Base-by-base conservation (phyloP, 2,113 vertebrate genomes). In the Calonectris borealis region DNA sequence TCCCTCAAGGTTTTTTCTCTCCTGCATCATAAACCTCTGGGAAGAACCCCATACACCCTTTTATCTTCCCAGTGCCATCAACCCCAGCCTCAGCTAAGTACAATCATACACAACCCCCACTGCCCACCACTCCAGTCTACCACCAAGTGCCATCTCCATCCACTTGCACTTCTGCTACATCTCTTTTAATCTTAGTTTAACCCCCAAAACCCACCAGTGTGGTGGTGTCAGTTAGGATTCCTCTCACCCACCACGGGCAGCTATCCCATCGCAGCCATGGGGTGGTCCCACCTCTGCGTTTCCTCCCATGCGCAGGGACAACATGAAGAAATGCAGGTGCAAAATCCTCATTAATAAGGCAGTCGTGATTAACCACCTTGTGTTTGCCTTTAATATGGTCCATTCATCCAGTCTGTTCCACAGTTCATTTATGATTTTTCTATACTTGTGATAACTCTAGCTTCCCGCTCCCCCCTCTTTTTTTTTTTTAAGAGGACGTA, bases 201-300 rank as follows among this genome's bases (percentile, higher is more conserved):
- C 12, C 25, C 18, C 40, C 27, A 5, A 66, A 48, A 79, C 2
- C 2, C 13, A 13, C 32, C 15, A 15, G 34, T 5, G 40, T 18
- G n/a, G 46, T 76, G 51, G 18, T 38, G 49, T 36, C 31, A 12
- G 11, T 21, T 21, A 10, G 49, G 49, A 75, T 48, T 46, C 29
- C 13, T 7, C 36, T 69, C 4, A 1, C 31, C 34, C 16, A 4
- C 6, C 21, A n/a, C 0, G 1, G 12, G 55, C 57, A 77, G 40
- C 49, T 11, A 34, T 29, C 22, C 65, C 48, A 18, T 1, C 54
- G 44, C 38, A 54, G 64, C 13, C 64, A 42, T 0, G 0, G 44
- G 38, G 5, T 13, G 60, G n/a, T 81, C 57, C 44, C 69, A 71
- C 9, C 44, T 60, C 38, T 26, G 26, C 3, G 1, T 54, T 58